Evolutionary conservation across 2,797 vertebrate species (phyloP).

Genomic region (Onychomys torridus): DNA sequence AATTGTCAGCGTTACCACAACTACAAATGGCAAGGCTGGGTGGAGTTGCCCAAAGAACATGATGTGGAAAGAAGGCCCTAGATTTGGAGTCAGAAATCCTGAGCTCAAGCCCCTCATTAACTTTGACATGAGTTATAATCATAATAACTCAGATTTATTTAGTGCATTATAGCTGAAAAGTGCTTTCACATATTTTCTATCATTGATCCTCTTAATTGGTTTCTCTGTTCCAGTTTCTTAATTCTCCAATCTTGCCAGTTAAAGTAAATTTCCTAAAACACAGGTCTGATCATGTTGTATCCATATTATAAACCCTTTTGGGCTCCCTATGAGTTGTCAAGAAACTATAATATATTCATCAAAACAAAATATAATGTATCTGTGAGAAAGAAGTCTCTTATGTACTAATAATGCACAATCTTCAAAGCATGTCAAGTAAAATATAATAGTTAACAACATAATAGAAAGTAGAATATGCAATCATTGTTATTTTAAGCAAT

Average conservation of each 20-base stretch:
- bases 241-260: neutral
- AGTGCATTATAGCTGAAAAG: slow-evolving; percentile 47
- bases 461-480: neutral
- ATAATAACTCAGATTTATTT: slow-evolving; percentile 64
- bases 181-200: slow-evolving; percentile 59
- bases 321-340: neutral
- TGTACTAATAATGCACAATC: neutral
- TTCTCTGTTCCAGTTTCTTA: slow-evolving; percentile 53
- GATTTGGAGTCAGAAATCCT: slow-evolving; percentile 60
- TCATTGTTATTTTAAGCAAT: neutral
- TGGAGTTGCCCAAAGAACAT: slow-evolving; percentile 53
- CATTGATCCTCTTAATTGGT: slow-evolving; percentile 65
- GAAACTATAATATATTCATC: slow-evolving; percentile 20
- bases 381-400: neutral
- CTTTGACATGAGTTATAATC: slow-evolving; percentile 58
- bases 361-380: slow-evolving; percentile 23
- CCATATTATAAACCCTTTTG: neutral
- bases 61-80: slow-evolving; percentile 43
- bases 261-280: slow-evolving; percentile 45
- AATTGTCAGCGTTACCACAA: slow-evolving; percentile 53
- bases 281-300: neutral
- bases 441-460: neutral
- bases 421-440: neutral
- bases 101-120: slow-evolving; percentile 62
- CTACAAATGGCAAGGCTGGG: slow-evolving; percentile 42